Conservation (phyloP, 2,888 invertebrate genomes). For the Protonemura montana region DNA sequence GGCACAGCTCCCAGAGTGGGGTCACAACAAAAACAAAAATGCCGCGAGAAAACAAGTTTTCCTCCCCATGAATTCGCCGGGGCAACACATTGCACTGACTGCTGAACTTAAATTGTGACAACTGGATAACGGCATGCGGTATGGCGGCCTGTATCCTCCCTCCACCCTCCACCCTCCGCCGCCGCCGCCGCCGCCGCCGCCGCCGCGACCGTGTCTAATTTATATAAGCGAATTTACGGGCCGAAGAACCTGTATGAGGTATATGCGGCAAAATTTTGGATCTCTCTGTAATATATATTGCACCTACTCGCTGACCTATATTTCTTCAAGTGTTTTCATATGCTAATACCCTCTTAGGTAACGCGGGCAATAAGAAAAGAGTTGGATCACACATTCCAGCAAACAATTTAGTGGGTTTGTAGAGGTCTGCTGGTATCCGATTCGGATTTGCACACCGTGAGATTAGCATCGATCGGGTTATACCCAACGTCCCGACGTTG, state of each 20-base stretch:
- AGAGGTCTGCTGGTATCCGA: background rate
- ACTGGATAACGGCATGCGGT: conserved; percentile 19
- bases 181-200: too few species aligned
- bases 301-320: conserved; percentile 28
- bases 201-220: too few species aligned
- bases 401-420: conserved; percentile 1
- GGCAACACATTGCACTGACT: conserved; percentile 32
- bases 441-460: background rate
- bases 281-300: background rate
- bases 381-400: background rate
- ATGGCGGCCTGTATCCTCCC: too few species aligned
- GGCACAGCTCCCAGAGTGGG: background rate
- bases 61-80: conserved; percentile 22
- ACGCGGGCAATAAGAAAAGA: background rate
- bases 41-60: conserved; percentile 12
- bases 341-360: conserved; percentile 28
- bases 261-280: conserved; percentile 9
- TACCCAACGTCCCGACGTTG: background rate
- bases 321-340: conserved; percentile 17
- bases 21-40: conserved; percentile 32
- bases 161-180: too few species aligned
- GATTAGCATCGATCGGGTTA: background rate
- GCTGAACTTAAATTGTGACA: conserved; percentile 17
- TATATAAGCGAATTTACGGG: conserved; percentile 14
- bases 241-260: conserved; percentile 1